Evolutionary conservation across 2,113 vertebrate species (phyloP).

Genomic region (Actenoides lindsayi): DNA sequence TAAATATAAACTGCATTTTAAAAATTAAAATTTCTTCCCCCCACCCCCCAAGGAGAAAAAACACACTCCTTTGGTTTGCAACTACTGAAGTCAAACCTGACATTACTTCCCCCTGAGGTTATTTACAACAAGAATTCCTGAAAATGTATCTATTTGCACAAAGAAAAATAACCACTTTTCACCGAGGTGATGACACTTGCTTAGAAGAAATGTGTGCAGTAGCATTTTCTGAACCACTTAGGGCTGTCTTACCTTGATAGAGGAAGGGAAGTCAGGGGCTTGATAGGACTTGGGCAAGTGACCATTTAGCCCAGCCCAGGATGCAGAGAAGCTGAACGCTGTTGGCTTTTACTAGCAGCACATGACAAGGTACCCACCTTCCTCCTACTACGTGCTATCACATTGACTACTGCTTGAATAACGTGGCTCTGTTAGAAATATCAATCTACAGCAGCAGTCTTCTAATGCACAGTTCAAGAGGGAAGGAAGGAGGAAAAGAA

Average conservation of each 20-base stretch:
- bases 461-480: slow-evolving; percentile 7
- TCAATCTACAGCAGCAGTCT: slow-evolving; percentile 28
- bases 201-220: background rate
- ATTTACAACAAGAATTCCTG: background rate
- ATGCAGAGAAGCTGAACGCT: background rate
- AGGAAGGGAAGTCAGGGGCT: background rate
- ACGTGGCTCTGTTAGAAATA: background rate
- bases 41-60: background rate
- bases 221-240: background rate
- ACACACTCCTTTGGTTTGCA: background rate
- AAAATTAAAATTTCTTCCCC: background rate
- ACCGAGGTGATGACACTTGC: background rate
- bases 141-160: fast-evolving
- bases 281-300: background rate
- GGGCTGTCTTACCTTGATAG: background rate
- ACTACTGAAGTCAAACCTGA: background rate
- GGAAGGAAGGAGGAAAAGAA: background rate
- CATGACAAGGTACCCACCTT: background rate
- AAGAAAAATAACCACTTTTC: background rate
- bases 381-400: background rate
- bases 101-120: background rate
- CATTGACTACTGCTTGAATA: background rate
- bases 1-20: slow-evolving; percentile 36
- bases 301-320: background rate
- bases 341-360: background rate